Conservation (phyloP, 2,113 vertebrate genomes). For the Cryptotis parvus region DNA sequence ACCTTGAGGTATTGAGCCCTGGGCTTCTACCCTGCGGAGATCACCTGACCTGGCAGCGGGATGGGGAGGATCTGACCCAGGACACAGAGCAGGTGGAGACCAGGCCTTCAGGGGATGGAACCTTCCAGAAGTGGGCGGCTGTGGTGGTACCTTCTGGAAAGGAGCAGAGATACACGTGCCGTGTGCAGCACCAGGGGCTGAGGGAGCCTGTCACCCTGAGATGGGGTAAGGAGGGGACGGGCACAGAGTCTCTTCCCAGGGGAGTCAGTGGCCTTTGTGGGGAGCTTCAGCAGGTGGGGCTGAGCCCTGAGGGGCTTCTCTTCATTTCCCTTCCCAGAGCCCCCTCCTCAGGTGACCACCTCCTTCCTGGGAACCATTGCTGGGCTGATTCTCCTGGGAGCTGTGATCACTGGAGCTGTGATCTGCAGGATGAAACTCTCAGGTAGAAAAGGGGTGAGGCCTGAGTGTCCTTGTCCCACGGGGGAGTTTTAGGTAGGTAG, state of each 20-base stretch:
- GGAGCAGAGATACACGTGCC: not conserved
- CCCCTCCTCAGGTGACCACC: fast-evolving
- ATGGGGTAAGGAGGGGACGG: not conserved
- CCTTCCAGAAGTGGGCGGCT: not conserved
- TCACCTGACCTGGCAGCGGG: not conserved
- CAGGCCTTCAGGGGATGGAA: not conserved
- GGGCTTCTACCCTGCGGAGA: not conserved
- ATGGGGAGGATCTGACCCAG: not conserved
- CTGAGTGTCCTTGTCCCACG: not conserved
- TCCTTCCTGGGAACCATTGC: fast-evolving
- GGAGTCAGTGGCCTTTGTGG: not conserved
- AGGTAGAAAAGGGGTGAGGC: not conserved
- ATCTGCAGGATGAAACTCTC: not conserved
- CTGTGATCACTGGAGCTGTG: fast-evolving
- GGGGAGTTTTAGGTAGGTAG: not conserved
- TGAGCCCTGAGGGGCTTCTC: not conserved
- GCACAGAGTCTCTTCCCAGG: not conserved
- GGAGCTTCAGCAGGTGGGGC: not conserved
- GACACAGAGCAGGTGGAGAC: not conserved
- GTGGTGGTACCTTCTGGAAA: not conserved
- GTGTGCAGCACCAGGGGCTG: not conserved
- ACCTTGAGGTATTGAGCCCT: not conserved
- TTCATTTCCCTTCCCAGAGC: not conserved
- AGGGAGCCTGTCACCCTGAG: not conserved
- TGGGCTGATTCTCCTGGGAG: fast-evolving